A percentile compares a stretch with the other conserved stretches of the same genome.
These are phyloP conservation scores for Calyptomena viridis DNA, from an alignment of 2,113 vertebrate species.

Conservation along the genomic window DNA sequence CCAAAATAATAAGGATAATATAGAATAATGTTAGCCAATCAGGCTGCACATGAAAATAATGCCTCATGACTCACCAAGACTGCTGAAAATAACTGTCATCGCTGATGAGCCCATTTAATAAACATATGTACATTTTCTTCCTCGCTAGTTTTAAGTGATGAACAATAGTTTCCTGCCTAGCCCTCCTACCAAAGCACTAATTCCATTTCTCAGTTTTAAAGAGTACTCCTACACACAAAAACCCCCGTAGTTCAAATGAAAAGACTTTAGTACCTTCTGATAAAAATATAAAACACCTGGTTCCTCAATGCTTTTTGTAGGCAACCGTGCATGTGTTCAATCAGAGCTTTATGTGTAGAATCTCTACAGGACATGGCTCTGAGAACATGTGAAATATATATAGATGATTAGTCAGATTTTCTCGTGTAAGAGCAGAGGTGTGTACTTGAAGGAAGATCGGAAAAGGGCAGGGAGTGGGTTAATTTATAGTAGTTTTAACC, in stretches of 20 bases:
- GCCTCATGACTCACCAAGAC: background rate
- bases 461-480: background rate
- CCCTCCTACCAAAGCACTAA: background rate
- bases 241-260: background rate
- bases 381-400: background rate
- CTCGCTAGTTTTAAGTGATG: background rate
- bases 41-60: background rate
- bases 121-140: background rate
- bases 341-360: background rate
- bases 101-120: background rate
- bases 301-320: background rate
- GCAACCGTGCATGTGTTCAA: background rate
- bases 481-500: background rate
- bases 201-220: background rate
- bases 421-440: background rate
- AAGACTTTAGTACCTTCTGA: background rate
- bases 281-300: background rate
- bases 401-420: background rate
- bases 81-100: background rate
- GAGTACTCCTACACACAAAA: background rate
- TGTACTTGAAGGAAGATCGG: background rate
- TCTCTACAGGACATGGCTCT: background rate
- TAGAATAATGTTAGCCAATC: background rate
- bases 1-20: background rate
- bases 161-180: background rate